Evolutionary conservation across 2,797 vertebrate species (phyloP).

Genomic region (Zonotrichia albicollis): DNA sequence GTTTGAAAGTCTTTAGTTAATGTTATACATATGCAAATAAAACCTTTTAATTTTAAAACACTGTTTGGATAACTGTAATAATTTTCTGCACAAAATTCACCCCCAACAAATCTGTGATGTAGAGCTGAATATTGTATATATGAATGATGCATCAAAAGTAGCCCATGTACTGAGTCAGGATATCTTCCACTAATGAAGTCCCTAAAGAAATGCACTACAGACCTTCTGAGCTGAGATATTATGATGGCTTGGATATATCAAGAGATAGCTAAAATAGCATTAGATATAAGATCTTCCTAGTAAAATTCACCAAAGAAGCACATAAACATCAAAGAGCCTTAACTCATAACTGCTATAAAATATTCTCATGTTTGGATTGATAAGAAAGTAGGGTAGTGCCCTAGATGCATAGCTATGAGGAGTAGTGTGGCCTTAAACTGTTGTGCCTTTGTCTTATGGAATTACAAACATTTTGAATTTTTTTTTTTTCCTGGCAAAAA

Average conservation of each 20-base stretch:
- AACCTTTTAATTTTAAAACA: neutral
- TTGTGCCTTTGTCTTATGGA: neutral
- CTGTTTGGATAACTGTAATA: neutral
- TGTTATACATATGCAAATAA: neutral
- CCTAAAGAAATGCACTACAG: slow-evolving; percentile 58
- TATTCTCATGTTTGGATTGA: slow-evolving; percentile 46
- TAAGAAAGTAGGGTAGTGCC: slow-evolving; percentile 64
- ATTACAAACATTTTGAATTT: neutral
- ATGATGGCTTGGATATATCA: slow-evolving; percentile 50
- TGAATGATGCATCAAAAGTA: slow-evolving; percentile 52
- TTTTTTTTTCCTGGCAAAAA: neutral
- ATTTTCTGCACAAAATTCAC: neutral
- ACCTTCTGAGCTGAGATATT: slow-evolving; percentile 34
- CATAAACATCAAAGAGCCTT: slow-evolving; percentile 59
- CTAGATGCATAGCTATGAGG: slow-evolving; percentile 54
- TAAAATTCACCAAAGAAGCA: slow-evolving; percentile 37
- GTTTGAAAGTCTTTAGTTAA: neutral
- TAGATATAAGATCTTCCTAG: slow-evolving; percentile 33
- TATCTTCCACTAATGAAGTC: slow-evolving; percentile 70
- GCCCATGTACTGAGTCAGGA: slow-evolving; percentile 5
- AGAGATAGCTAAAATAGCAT: slow-evolving; percentile 49
- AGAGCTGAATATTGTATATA: neutral
- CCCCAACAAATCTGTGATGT: neutral
- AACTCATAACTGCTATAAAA: slow-evolving; percentile 11
- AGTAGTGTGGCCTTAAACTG: neutral